Conservation (phyloP, 1,140 invertebrate species). For the Drosophila oshimai region DNA sequence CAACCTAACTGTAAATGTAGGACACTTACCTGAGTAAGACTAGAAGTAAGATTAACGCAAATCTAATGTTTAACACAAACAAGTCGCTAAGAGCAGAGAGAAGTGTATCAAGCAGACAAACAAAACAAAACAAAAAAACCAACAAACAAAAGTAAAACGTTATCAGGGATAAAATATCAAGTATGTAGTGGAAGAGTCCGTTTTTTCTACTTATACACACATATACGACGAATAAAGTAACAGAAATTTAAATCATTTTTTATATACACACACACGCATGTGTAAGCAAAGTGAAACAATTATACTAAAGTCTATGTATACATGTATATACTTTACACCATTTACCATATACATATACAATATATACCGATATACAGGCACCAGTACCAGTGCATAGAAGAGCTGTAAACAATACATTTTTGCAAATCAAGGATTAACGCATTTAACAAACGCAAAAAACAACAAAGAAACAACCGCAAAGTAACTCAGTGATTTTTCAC, state of each 20-base stretch:
- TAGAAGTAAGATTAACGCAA: slow-evolving; percentile 36
- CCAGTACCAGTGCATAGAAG: not conserved
- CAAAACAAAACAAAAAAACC: slow-evolving; percentile 30
- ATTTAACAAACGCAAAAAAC: slow-evolving; percentile 35
- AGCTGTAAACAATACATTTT: slow-evolving; percentile 21
- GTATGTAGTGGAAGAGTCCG: slow-evolving; percentile 58
- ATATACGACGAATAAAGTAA: slow-evolving; percentile 42
- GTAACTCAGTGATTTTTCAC: slow-evolving; percentile 81
- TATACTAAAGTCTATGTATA: slow-evolving; percentile 36
- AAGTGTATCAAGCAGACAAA: not conserved
- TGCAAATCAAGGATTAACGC: slow-evolving; percentile 29
- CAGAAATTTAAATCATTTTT: slow-evolving; percentile 39
- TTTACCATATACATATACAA: slow-evolving; percentile 41
- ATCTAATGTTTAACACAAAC: slow-evolving; percentile 46
- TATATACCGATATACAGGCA: slow-evolving; percentile 20
- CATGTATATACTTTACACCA: slow-evolving; percentile 49
- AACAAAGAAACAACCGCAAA: slow-evolving; percentile 57
- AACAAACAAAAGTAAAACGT: slow-evolving; percentile 74
- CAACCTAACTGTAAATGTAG: slow-evolving; percentile 34
- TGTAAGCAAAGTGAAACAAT: slow-evolving; percentile 14
- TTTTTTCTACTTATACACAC: slow-evolving; percentile 56
- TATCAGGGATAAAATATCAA: slow-evolving; percentile 79
- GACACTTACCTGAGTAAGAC: slow-evolving; percentile 11
- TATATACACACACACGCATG: slow-evolving; percentile 15
- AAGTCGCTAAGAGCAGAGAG: slow-evolving; percentile 56